These are phyloP conservation scores for Calameuta filiformis DNA, from an alignment of 2,888 invertebrate genomes.

Conservation along the genomic window DNA sequence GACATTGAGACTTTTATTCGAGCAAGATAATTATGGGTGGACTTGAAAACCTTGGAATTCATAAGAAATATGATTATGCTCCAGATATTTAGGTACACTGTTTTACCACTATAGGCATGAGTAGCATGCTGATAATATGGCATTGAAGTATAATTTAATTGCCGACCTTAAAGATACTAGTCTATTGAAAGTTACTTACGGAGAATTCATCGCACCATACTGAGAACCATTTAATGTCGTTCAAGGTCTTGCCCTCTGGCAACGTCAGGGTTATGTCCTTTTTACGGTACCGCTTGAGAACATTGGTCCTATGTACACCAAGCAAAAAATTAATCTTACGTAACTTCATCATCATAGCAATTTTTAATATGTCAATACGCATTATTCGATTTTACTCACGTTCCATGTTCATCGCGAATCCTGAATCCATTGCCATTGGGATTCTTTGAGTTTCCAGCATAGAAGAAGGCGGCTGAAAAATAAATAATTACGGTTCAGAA, in stretches of 20 bases:
- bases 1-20: background rate
- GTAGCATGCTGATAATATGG: background rate
- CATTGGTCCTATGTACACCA: constrained; percentile 69
- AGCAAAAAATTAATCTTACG: constrained; percentile 19
- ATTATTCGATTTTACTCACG: constrained; percentile 63
- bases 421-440: constrained; percentile 78
- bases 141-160: background rate
- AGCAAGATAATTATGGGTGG: background rate
- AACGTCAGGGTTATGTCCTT: constrained; percentile 86
- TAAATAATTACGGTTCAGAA: background rate
- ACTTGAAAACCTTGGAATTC: background rate
- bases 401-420: constrained; percentile 85
- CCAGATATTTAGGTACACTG: background rate
- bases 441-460: constrained; percentile 79
- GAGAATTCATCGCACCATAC: constrained; percentile 93
- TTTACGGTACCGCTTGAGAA: constrained; percentile 84
- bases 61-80: background rate
- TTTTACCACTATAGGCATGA: background rate
- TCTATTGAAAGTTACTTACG: constrained; percentile 70
- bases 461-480: constrained; percentile 87
- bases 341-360: background rate
- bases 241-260: constrained; percentile 87
- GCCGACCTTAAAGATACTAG: background rate
- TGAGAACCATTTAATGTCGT: constrained; percentile 87
- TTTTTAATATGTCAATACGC: constrained; percentile 9